Base-by-base conservation (phyloP, 2,797 vertebrate genomes). In the Enteromius treurensis region DNA sequence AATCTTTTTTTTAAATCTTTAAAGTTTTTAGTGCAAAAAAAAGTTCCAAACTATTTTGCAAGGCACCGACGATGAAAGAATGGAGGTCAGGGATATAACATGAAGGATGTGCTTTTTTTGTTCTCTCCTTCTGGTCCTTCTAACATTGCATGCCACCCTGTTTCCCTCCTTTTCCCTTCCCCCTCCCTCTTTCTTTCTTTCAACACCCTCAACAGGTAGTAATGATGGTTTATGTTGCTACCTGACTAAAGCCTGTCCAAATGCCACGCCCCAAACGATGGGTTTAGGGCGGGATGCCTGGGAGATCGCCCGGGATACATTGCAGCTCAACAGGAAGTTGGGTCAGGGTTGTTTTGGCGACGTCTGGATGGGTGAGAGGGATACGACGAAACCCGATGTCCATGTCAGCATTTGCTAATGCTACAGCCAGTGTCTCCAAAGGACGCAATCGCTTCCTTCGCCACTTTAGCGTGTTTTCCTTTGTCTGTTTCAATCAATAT, bases 291-390 rank as follows among this genome's bases (percentile, higher is more conserved):
- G 95, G 89, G 98, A 99, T 0, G 97, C 97, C 80, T 99, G 98
- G 98, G 98, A 99, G 91, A 97, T 99, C 87, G 10, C 40, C 73
- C 95, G 97, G 81, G 93, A 93, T 0, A 95, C 95, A 51, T 94
- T 99, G 88, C 69, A 85, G 69, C 84, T 99, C 42, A 85, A 96
- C 87, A 91, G 84, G 89, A 96, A 96, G 89, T 94, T 99, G 91
- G 98, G 98, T 90, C 97, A 97, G 85, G 98, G 98, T 90, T 98
- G 96, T 95, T 99, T 99, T 9, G 98, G 98, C 88, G 97, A 99
- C 80, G 98, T 99, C 86, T 99, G 96, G 96, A 96, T 97, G 94
- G 98, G 98, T 99, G 97, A 94, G 97, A 90, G 87, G 70, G 81
- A 58, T 26, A 89, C 17, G 2, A 80, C 4, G 29, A 65, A 9